Percentiles rank a stretch among this genome's conserved stretches.
These are phyloP conservation scores for Sprattus sprattus DNA, from an alignment of 2,113 vertebrate genomes.

Conservation along the genomic window DNA sequence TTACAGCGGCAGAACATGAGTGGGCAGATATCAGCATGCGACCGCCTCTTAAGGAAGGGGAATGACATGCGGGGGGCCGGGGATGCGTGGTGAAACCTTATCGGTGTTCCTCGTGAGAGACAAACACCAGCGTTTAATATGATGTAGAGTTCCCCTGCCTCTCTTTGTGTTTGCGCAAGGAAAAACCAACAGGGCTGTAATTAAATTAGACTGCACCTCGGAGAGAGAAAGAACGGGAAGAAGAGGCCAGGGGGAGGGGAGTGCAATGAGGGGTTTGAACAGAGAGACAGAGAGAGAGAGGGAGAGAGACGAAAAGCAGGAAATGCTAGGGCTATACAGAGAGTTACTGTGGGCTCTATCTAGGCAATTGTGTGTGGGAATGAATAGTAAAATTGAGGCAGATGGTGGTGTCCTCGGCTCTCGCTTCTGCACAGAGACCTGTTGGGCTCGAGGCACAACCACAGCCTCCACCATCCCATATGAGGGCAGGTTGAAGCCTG, in stretches of 20 bases:
- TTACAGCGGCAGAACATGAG: neutral
- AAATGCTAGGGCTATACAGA: neutral
- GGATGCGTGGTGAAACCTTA: neutral
- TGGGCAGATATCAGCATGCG: neutral
- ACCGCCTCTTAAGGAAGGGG: neutral
- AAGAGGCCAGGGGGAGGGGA: neutral
- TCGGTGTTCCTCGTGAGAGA: neutral
- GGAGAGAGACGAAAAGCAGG: conserved; percentile 19
- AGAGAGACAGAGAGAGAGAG: conserved; percentile 1
- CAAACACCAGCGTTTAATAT: conserved; percentile 26
- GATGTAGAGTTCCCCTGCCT: conserved; percentile 60
- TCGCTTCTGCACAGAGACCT: neutral
- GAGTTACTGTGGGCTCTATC: neutral
- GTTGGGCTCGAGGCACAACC: neutral
- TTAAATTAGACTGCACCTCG: conserved; percentile 58
- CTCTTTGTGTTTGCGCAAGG: conserved; percentile 54
- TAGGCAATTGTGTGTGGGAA: neutral
- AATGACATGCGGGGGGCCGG: neutral
- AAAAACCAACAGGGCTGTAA: conserved; percentile 61
- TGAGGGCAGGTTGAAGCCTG: conserved; percentile 25
- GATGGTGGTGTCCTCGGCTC: conserved; percentile 10
- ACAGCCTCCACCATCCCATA: conserved; percentile 14
- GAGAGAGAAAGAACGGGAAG: conserved; percentile 24
- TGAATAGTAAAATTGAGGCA: neutral
- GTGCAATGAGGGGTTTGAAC: neutral